Evolutionary conservation across 2,888 invertebrate species (phyloP).

Genomic region (Brachypterus glaber): DNA sequence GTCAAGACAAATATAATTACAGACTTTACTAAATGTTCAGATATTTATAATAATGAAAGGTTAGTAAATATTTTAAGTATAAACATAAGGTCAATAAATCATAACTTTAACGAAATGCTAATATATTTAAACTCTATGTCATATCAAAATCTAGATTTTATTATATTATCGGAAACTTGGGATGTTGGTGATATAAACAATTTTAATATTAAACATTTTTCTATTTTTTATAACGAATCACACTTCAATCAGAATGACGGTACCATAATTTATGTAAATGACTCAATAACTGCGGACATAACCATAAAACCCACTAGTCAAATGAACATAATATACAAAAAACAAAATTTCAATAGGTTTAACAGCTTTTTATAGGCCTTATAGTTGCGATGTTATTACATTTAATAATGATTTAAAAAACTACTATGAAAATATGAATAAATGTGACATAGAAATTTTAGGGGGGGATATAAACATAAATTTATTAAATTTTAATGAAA

Average conservation of each 20-base stretch:
- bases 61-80: background rate
- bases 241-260: background rate
- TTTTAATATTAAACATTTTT: too few species aligned
- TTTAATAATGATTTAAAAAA: too few species aligned
- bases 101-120: background rate
- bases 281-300: background rate
- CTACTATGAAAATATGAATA: background rate
- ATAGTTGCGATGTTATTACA: background rate
- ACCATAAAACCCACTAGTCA: background rate
- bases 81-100: background rate
- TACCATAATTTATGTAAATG: background rate
- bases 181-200: too few species aligned
- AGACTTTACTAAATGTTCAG: background rate
- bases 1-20: background rate
- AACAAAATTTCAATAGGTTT: background rate
- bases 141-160: background rate
- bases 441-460: background rate
- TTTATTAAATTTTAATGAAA: too few species aligned
- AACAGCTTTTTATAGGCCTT: background rate
- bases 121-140: background rate
- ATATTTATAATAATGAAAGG: background rate
- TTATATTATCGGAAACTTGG: background rate
- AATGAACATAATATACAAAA: background rate
- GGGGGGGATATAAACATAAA: background rate
- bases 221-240: background rate